Evolutionary conservation across 2,888 invertebrate species (phyloP).

Genomic region (Nymphalis polychloros): DNA sequence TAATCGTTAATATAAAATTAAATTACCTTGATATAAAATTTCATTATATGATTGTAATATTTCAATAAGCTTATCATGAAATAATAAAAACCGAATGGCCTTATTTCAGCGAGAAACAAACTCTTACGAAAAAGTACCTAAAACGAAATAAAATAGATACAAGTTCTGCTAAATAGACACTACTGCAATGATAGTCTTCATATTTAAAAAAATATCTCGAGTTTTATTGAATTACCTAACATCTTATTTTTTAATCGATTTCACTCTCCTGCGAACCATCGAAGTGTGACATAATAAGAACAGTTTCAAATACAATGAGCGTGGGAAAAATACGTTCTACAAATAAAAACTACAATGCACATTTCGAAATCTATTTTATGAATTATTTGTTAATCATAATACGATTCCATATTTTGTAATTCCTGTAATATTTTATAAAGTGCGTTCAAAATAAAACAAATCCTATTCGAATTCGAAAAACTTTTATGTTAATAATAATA

Average conservation of each 20-base stretch:
- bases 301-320: conserved; percentile 31
- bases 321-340: conserved; percentile 36
- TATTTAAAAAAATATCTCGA: background rate
- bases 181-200: background rate
- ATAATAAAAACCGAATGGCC: conserved; percentile 31
- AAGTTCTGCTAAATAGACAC: background rate
- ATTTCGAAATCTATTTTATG: background rate
- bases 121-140: conserved; percentile 3
- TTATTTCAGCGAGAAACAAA: conserved; percentile 33
- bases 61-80: conserved; percentile 15
- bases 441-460: background rate
- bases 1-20: too few relatives aligned
- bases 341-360: conserved; percentile 7
- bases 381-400: background rate
- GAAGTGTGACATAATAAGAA: conserved; percentile 37
- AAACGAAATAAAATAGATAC: too few relatives aligned
- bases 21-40: too few relatives aligned
- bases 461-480: background rate
- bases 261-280: conserved; percentile 37
- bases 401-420: background rate
- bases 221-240: conserved; percentile 5
- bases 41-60: background rate
- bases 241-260: conserved; percentile 26
- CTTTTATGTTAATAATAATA: background rate
- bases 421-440: too few relatives aligned